A percentile compares a stretch with the other conserved stretches of the same genome.
phyloP scores from a whole-genome alignment of 1,140 invertebrate species.

The Schlechtendalia chinensis region DNA sequence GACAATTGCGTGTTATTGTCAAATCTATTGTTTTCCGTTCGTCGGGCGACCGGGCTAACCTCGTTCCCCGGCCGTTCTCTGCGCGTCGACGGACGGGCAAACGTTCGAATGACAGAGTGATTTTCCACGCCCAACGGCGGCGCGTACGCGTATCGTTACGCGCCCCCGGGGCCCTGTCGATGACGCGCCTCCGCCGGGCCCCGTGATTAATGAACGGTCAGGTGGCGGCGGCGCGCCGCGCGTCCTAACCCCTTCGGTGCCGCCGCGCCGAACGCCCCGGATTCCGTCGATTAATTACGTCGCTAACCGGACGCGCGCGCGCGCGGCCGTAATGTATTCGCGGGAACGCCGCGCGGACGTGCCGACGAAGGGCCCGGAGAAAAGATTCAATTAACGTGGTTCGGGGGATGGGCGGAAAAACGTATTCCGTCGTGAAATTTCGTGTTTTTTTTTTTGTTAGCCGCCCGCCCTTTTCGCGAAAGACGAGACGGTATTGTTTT shows the following conservation, averaged over 20 bases:
- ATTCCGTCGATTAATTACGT: slow-evolving; percentile 48
- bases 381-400: slow-evolving; percentile 40
- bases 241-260: background rate
- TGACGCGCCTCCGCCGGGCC: slow-evolving; percentile 34
- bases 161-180: slow-evolving; percentile 38
- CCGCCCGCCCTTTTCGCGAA: too few relatives aligned
- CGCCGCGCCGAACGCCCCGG: slow-evolving; percentile 43
- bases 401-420: background rate
- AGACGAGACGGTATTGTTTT: background rate
- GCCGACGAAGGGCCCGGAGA: too few relatives aligned
- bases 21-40: too few relatives aligned
- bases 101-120: slow-evolving; percentile 45
- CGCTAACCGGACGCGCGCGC: slow-evolving; percentile 44
- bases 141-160: too few relatives aligned
- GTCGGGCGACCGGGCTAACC: background rate
- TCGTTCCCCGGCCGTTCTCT: background rate
- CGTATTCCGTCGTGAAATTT: too few relatives aligned
- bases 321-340: slow-evolving; percentile 10
- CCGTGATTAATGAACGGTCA: slow-evolving; percentile 39
- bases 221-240: background rate
- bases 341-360: background rate
- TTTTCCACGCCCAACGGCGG: slow-evolving; percentile 49
- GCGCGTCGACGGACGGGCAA: too few relatives aligned
- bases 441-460: too few relatives aligned
- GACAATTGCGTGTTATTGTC: too few relatives aligned